Evolutionary conservation across 2,113 vertebrate species (phyloP).

Genomic region (Podiceps cristatus): DNA sequence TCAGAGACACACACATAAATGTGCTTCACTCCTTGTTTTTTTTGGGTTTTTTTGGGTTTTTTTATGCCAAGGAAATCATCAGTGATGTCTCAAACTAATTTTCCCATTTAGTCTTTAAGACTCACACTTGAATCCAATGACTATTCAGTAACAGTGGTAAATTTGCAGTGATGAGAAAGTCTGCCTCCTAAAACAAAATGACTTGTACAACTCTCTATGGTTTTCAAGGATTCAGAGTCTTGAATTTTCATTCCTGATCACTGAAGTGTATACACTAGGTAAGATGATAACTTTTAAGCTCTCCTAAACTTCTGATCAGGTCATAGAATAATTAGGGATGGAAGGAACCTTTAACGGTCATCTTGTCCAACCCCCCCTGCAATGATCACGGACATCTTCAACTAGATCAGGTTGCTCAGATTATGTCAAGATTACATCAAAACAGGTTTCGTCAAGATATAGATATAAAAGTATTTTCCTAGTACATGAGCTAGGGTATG

Average conservation of each 20-base stretch:
- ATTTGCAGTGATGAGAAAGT: not conserved
- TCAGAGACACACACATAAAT: not conserved
- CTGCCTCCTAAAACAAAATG: not conserved
- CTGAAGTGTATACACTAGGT: not conserved
- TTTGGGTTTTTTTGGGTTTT: not conserved
- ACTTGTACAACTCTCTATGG: not conserved
- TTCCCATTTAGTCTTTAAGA: not conserved
- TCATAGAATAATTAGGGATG: too few species aligned
- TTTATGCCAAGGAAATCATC: not conserved
- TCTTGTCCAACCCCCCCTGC: too few species aligned
- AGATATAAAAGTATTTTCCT: not conserved
- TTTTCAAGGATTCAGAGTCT: not conserved
- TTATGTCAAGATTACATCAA: too few species aligned
- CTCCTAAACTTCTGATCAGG: not conserved
- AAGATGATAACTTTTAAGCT: not conserved
- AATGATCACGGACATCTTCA: too few species aligned
- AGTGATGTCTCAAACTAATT: not conserved
- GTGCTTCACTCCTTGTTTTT: not conserved
- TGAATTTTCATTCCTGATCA: slow-evolving; percentile 24
- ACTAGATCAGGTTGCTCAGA: too few species aligned
- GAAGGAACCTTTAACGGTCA: too few species aligned
- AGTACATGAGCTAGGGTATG: not conserved
- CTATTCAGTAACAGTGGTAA: not conserved
- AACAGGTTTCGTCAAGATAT: not conserved
- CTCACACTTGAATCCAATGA: not conserved